Percentiles rank a stretch among this genome's conserved stretches.
These are phyloP conservation scores for Bubalus kerabau DNA, from an alignment of 2,113 vertebrate genomes.

Conservation along the genomic window DNA sequence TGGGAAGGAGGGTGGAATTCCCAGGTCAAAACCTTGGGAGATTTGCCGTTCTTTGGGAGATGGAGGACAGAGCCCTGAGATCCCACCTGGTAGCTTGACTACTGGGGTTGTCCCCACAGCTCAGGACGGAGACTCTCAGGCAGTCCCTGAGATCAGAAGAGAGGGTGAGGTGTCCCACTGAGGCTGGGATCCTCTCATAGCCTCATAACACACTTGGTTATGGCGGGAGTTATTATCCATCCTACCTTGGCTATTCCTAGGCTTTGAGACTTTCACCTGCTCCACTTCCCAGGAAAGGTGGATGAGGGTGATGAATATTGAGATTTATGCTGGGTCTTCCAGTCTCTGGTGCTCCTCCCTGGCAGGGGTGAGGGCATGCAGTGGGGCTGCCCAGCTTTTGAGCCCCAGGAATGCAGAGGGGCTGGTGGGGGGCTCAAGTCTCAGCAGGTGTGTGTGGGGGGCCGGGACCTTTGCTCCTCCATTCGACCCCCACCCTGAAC, in stretches of 20 bases:
- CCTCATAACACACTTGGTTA: neutral
- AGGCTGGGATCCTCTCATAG: neutral
- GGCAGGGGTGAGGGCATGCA: neutral
- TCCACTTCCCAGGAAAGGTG: neutral
- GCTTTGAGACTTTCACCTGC: neutral
- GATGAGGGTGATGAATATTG: neutral
- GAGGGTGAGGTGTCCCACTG: neutral
- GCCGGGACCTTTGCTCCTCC: conserved; percentile 67
- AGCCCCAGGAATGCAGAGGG: neutral
- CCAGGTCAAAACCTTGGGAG: neutral
- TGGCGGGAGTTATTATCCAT: neutral
- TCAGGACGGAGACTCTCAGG: neutral
- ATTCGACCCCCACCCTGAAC: conserved; percentile 87
- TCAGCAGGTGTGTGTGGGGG: conserved; percentile 68
- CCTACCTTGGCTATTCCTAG: conserved; percentile 14
- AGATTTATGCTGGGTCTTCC: neutral
- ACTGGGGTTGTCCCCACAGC: neutral
- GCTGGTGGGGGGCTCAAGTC: neutral
- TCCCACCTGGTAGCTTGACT: neutral
- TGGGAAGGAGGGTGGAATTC: neutral
- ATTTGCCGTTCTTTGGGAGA: neutral
- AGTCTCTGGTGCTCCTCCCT: neutral
- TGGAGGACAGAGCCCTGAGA: neutral
- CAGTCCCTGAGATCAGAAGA: neutral
- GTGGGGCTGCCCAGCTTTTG: conserved; percentile 5